phyloP scores from a whole-genome alignment of 2,797 vertebrate genomes.

The Apogon talboti region DNA sequence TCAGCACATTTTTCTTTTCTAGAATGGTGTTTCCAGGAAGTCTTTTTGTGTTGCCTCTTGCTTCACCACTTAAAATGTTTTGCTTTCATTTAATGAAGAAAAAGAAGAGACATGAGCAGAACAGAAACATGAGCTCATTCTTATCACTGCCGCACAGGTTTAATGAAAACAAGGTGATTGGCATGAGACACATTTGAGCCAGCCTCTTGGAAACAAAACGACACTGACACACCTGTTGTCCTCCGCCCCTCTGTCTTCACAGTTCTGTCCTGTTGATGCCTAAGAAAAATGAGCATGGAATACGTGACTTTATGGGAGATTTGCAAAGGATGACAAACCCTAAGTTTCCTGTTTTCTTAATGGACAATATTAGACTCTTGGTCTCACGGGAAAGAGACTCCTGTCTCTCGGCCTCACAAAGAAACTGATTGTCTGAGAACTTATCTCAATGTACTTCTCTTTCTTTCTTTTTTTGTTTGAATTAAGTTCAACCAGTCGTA shows the following conservation, averaged over 20 bases:
- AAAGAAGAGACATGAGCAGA: constrained; percentile 3
- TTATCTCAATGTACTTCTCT: constrained; percentile 59
- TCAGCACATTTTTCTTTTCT: constrained; percentile 15
- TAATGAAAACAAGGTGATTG: constrained; percentile 46
- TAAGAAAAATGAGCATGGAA: constrained; percentile 22
- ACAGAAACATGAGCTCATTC: constrained; percentile 11
- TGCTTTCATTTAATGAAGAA: constrained; percentile 22
- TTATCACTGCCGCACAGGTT: constrained; percentile 13
- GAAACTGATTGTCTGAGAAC: constrained; percentile 61
- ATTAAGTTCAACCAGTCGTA: constrained; percentile 32
- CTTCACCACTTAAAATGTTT: constrained; percentile 2
- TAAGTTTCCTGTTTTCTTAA: constrained; percentile 67
- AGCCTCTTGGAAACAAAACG: constrained; percentile 12
- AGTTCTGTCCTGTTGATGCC: background rate
- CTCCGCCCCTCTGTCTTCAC: constrained; percentile 12
- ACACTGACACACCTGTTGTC: constrained; percentile 46
- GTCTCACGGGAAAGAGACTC: constrained; percentile 61
- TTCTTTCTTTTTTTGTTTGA: constrained; percentile 37
- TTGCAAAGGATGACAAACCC: constrained; percentile 46
- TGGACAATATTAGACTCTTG: constrained; percentile 55
- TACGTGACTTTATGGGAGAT: constrained; percentile 21
- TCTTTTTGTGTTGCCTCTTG: background rate
- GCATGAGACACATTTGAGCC: constrained; percentile 21
- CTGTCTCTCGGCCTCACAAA: constrained; percentile 59
- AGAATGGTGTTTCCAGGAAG: constrained; percentile 8